Percentiles rank a stretch among this genome's conserved stretches.
phyloP scores from a whole-genome alignment of 2,888 invertebrate species.

The Notodonta dromedarius region DNA sequence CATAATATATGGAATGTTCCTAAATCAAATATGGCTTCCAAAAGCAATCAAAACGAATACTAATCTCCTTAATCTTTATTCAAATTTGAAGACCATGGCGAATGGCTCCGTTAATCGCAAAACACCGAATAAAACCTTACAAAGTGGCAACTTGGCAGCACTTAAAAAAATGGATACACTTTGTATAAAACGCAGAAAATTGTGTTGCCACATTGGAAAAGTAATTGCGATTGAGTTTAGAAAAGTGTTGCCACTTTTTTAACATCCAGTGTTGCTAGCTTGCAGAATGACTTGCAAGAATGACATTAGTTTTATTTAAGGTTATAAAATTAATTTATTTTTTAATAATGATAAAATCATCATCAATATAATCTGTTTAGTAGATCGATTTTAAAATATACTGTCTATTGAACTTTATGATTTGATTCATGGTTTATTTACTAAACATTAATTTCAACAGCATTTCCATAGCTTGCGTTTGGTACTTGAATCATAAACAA shows the following conservation, averaged over 20 bases:
- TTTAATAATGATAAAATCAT: no score
- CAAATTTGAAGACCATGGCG: conserved; percentile 39
- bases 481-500: no score
- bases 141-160: conserved; percentile 43
- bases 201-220: conserved; percentile 26
- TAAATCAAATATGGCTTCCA: not conserved
- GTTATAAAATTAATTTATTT: no score
- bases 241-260: conserved; percentile 8
- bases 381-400: no score
- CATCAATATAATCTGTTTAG: no score
- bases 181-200: conserved; percentile 36
- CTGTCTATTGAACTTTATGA: no score
- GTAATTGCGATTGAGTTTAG: no score
- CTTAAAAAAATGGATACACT: conserved; percentile 34
- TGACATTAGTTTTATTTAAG: no score
- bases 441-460: no score
- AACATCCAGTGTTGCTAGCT: conserved; percentile 32
- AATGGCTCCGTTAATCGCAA: conserved; percentile 37
- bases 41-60: not conserved
- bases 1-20: not conserved
- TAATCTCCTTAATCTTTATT: not conserved
- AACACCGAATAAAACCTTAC: conserved; percentile 42
- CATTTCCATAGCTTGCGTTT: no score
- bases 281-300: conserved; percentile 29
- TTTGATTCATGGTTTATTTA: no score